These are phyloP conservation scores for Caenorhabditis briggsae DNA, from an alignment of 1,140 invertebrate species.

Conservation along the genomic window DNA sequence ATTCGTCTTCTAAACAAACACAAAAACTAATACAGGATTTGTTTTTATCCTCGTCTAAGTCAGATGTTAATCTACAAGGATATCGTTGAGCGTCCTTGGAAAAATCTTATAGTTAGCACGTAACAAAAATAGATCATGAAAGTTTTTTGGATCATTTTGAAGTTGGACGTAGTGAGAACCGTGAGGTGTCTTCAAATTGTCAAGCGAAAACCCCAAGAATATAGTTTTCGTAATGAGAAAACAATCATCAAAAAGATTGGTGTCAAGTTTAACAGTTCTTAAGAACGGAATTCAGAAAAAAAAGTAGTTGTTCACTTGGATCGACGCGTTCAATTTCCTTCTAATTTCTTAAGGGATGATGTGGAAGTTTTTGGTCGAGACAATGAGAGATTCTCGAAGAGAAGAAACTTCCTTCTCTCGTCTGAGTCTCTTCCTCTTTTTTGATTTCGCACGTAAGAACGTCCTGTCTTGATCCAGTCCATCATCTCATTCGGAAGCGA, in stretches of 20 bases:
- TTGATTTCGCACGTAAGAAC: conserved; percentile 42
- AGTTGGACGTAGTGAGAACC: too few species aligned
- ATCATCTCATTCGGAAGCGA: too few species aligned
- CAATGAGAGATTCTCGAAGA: conserved; percentile 14
- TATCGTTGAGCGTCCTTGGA: too few species aligned
- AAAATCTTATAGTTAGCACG: too few species aligned
- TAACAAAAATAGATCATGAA: too few species aligned
- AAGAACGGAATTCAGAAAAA: neutral
- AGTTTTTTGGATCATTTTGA: too few species aligned
- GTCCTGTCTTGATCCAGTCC: neutral
- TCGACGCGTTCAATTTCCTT: neutral
- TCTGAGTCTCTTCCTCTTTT: neutral
- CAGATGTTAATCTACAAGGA: too few species aligned
- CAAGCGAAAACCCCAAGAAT: too few species aligned
- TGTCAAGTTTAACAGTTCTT: conserved; percentile 9
- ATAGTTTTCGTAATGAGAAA: neutral
- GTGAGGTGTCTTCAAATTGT: too few species aligned
- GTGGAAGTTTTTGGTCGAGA: neutral
- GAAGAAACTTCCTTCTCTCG: neutral
- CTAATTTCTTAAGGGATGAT: neutral
- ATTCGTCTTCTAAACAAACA: too few species aligned
- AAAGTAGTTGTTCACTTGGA: neutral
- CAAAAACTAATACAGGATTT: too few species aligned
- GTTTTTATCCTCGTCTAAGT: too few species aligned
- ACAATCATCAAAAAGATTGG: neutral